Evolutionary conservation across 2,797 vertebrate genomes (phyloP), one percentile per base, ranked within the genome.

Genomic region (Pantherophis vulpinus): DNA sequence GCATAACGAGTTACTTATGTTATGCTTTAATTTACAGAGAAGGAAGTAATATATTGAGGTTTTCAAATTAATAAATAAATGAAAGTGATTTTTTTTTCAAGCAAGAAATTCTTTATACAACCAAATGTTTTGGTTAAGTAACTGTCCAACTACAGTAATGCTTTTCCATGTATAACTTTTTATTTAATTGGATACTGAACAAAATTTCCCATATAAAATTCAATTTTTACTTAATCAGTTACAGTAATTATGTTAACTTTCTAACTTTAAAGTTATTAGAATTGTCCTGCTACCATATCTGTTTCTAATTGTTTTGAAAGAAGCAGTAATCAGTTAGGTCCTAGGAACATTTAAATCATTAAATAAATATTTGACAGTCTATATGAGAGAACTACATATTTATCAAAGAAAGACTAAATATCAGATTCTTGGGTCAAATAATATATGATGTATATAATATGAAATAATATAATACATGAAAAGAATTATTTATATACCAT

Each of bases 21-120:
- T 97, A 97, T 96, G 88, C 95, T 95, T 97, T 95, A 95, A 96
- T 98, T 97, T 94, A 95, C 54, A 96, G 95, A 97, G 97, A 95
- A 97, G 97, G 97, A 98, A 97, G 96, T 96, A 97, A 97, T 96
- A 97, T 97, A 97, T 94, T 74, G 93, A 96, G 97, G 97, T 97
- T 97, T 97, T 91, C 95, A 97, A 97, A 97, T 96, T 95, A 95
- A 97, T 96, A 95, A 96, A 88, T 51, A 58, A 91, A 95, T 92
- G 61, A 54, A 97, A 96, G 96, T 97, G 97, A 7, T 93, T 92
- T 94, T 70, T 70, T 70, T 95, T 92, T 93, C 95, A 96, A 92
- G 91, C 93, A 91, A 61, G 94, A 90, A 93, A 88, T 93, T 93
- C 91, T 96, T 94, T 87, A 95, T 96, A 89, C 93, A 94, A 93